These are phyloP conservation scores for Atrina japonica DNA, from an alignment of 2,888 invertebrate species.

Conservation along the genomic window DNA sequence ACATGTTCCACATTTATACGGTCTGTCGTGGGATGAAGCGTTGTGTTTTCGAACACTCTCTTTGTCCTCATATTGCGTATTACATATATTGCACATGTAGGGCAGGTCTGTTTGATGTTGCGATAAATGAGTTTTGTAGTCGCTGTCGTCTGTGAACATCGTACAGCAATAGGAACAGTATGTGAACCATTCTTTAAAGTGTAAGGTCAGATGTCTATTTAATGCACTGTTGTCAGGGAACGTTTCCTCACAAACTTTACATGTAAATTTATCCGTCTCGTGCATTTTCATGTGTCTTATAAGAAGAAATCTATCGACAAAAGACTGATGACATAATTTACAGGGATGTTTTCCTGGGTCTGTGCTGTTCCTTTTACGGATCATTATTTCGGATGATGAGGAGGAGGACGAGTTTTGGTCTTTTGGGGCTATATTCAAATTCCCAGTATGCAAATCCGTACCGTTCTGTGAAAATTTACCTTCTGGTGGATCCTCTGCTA, in stretches of 20 bases:
- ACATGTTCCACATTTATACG: conserved; percentile 17
- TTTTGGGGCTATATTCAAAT: no score
- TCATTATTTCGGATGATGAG: no score
- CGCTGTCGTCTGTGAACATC: conserved; percentile 18
- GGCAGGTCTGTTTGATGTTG: not conserved
- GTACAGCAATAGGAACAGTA: conserved; percentile 21
- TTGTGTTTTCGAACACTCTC: conserved; percentile 8
- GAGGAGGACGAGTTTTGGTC: no score
- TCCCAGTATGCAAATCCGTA: no score
- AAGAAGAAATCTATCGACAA: no score
- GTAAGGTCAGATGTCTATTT: conserved; percentile 22
- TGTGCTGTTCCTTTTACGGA: no score
- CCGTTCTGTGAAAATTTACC: no score
- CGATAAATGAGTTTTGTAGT: conserved; percentile 12
- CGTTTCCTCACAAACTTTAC: conserved; percentile 8
- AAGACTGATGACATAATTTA: no score
- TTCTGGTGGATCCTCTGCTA: no score
- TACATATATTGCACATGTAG: conserved; percentile 23
- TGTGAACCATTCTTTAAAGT: conserved; percentile 21
- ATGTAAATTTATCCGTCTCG: conserved; percentile 10
- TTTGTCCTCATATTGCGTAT: not conserved
- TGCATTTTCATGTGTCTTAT: not conserved
- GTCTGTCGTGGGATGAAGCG: conserved; percentile 16
- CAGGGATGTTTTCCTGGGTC: no score
- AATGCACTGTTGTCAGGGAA: conserved; percentile 7